Percentiles rank a stretch among this genome's conserved stretches.
Evolutionary conservation across 2,888 invertebrate species (phyloP).

Genomic region (Sphaerolaimus hirsutus): DNA sequence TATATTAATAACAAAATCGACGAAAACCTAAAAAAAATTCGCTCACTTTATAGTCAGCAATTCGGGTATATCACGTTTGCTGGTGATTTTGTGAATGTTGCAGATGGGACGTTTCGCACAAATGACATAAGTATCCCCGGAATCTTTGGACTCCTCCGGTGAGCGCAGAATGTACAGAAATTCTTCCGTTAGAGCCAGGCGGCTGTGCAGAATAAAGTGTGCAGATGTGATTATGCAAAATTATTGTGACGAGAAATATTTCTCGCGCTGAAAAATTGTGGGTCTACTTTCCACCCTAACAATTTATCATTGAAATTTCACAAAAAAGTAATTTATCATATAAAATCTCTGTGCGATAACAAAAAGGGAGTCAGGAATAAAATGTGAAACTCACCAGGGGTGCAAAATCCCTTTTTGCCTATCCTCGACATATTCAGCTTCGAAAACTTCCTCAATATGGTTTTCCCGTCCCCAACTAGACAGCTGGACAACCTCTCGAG

Average conservation of each 20-base stretch:
- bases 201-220: conserved; percentile 33
- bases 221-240: too few species aligned
- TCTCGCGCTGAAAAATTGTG: too few species aligned
- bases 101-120: conserved; percentile 60
- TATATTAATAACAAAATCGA: too few species aligned
- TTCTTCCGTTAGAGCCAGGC: conserved; percentile 56
- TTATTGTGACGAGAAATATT: too few species aligned
- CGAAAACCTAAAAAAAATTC: too few species aligned
- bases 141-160: conserved; percentile 38
- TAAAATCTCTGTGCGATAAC: too few species aligned
- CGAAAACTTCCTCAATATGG: neutral
- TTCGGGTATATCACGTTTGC: conserved; percentile 77
- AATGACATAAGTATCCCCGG: neutral
- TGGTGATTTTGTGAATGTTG: conserved; percentile 83
- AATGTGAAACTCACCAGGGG: conserved; percentile 17
- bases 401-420: conserved; percentile 2
- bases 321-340: too few species aligned
- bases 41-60: conserved; percentile 63
- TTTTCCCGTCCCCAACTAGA: neutral
- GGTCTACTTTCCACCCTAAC: too few species aligned
- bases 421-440: neutral
- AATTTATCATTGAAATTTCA: too few species aligned
- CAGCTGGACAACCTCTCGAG: neutral
- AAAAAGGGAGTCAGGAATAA: too few species aligned
- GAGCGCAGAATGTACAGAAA: conserved; percentile 57